phyloP scores from a whole-genome alignment of 2,797 vertebrate species.

The Pseudomugil tenellus region DNA sequence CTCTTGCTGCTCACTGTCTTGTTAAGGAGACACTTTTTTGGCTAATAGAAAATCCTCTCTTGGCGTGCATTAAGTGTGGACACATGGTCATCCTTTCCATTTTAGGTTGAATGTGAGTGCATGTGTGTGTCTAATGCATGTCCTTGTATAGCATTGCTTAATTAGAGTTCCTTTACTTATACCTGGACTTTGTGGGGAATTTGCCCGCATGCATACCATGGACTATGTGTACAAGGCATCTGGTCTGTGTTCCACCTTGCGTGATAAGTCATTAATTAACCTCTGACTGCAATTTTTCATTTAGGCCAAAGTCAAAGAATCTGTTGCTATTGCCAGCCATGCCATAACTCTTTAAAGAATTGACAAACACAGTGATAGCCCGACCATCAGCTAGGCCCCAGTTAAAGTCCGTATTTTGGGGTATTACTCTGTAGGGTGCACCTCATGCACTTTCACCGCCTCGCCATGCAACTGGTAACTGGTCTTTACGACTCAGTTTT shows the following conservation, averaged over 20 bases:
- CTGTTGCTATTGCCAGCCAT: conserved; percentile 29
- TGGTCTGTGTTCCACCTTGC: conserved; percentile 37
- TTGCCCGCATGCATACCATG: conserved; percentile 10
- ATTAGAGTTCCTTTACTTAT: neutral
- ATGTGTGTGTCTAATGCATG: conserved; percentile 1
- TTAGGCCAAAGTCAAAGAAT: conserved; percentile 46
- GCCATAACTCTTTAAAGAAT: conserved; percentile 39
- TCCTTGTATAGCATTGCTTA: neutral
- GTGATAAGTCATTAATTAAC: conserved; percentile 69
- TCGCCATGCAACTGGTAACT: conserved; percentile 35
- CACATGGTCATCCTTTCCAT: conserved; percentile 18
- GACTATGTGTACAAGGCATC: too few relatives aligned
- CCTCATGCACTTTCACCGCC: conserved; percentile 42
- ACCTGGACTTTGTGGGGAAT: conserved; percentile 27
- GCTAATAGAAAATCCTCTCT: conserved; percentile 59
- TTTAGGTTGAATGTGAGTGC: conserved; percentile 16
- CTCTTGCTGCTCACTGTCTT: conserved; percentile 64
- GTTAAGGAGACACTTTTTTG: conserved; percentile 76
- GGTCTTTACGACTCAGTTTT: neutral
- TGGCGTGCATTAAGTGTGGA: conserved; percentile 59
- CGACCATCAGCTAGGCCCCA: conserved; percentile 33
- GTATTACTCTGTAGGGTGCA: conserved; percentile 54
- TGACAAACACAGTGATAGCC: conserved; percentile 24
- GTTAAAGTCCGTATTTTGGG: conserved; percentile 51
- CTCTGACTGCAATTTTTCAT: conserved; percentile 42